phyloP scores from a whole-genome alignment of 2,797 vertebrate species.

The Salmo trutta region DNA sequence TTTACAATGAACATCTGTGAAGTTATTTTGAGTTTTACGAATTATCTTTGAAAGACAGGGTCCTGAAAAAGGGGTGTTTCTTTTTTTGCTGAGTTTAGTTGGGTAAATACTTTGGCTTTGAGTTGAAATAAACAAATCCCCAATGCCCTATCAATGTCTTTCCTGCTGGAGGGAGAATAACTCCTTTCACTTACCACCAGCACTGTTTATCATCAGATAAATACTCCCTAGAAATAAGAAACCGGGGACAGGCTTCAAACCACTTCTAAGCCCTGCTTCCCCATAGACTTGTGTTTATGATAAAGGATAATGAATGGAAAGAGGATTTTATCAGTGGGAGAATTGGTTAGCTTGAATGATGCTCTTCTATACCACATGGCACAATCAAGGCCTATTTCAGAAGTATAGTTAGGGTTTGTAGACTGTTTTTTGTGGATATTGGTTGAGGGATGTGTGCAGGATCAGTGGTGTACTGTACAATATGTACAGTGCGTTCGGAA shows the following conservation, averaged over 20 bases:
- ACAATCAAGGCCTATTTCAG: slow-evolving; percentile 76
- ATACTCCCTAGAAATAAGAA: slow-evolving; percentile 72
- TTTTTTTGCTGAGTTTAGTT: slow-evolving; percentile 36
- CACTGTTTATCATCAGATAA: slow-evolving; percentile 79
- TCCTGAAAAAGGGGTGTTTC: too few species aligned
- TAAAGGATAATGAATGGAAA: slow-evolving; percentile 80
- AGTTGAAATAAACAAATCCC: slow-evolving; percentile 80
- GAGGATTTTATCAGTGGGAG: slow-evolving; percentile 75
- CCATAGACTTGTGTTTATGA: slow-evolving; percentile 69
- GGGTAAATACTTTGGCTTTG: slow-evolving; percentile 72
- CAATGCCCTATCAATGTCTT: slow-evolving; percentile 78
- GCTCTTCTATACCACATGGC: slow-evolving; percentile 72
- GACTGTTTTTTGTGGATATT: slow-evolving; percentile 28
- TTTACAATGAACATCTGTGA: too few species aligned
- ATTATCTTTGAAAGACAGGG: too few species aligned
- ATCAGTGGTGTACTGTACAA: too few species aligned
- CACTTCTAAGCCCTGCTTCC: slow-evolving; percentile 66
- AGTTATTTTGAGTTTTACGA: too few species aligned
- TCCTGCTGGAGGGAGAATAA: slow-evolving; percentile 76
- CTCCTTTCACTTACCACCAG: slow-evolving; percentile 68
- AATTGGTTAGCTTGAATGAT: slow-evolving; percentile 74
- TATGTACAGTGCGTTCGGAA: too few species aligned
- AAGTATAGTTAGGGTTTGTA: slow-evolving; percentile 56
- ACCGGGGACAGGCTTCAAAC: slow-evolving; percentile 72
- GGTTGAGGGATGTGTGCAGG: too few species aligned